Conservation (phyloP, 2,113 vertebrate genomes). For the Labeo catla region DNA sequence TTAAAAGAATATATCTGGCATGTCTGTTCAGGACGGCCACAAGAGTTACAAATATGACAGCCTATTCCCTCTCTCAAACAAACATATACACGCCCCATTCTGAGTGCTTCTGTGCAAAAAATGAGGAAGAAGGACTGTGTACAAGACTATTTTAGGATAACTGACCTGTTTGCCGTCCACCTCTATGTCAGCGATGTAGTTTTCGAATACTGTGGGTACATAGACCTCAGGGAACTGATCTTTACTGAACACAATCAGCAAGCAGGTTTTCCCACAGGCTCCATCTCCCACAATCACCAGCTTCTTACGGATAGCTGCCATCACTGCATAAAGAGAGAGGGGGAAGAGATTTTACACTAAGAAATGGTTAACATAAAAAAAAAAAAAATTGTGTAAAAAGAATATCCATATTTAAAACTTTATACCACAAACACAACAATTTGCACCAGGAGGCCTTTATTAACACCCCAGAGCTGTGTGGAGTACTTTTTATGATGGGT, state of each 20-base stretch:
- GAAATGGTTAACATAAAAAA: too few relatives aligned
- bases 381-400: too few relatives aligned
- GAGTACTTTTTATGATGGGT: too few relatives aligned
- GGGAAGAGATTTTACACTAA: too few relatives aligned
- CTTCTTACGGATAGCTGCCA: constrained; percentile 98
- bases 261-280: constrained; percentile 95
- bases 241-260: constrained; percentile 98
- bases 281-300: constrained; percentile 98
- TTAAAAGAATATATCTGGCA: neutral
- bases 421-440: too few relatives aligned
- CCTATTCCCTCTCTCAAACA: neutral
- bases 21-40: neutral
- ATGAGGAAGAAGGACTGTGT: neutral
- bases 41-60: neutral
- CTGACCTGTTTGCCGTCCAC: constrained; percentile 95
- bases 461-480: too few relatives aligned
- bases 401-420: too few relatives aligned
- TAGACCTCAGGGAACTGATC: constrained; percentile 98
- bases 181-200: constrained; percentile 98
- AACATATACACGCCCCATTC: neutral
- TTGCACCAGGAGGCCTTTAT: too few relatives aligned
- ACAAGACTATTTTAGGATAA: neutral
- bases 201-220: constrained; percentile 96
- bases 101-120: neutral
- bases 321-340: constrained; percentile 59